A percentile compares a stretch with the other conserved stretches of the same genome.
These are phyloP conservation scores for Sinodicranocentrus sp. DNA, from an alignment of 2,888 invertebrate species.

Conservation along the genomic window DNA sequence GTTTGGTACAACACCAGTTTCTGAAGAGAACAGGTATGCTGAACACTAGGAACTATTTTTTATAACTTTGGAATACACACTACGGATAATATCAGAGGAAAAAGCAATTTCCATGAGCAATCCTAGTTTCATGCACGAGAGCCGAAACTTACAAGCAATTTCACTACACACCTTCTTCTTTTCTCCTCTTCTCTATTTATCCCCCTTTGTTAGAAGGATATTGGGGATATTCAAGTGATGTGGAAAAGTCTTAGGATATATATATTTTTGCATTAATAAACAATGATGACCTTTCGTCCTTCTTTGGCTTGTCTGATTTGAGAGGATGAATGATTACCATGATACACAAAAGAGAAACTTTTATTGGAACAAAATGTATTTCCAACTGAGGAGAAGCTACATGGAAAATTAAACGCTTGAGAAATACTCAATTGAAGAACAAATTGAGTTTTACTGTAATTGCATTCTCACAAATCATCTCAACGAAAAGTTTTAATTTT, in stretches of 20 bases:
- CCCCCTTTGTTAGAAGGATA: neutral
- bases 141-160: conserved; percentile 47
- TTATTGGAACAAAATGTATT: neutral
- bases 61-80: neutral
- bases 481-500: conserved; percentile 3
- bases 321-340: conserved; percentile 56
- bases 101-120: conserved; percentile 63
- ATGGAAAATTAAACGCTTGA: too few species aligned
- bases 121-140: conserved; percentile 48
- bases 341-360: neutral
- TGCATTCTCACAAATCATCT: conserved; percentile 21
- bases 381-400: too few species aligned
- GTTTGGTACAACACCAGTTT: conserved; percentile 11
- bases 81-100: conserved; percentile 9
- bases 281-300: conserved; percentile 58
- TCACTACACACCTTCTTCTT: conserved; percentile 30
- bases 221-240: conserved; percentile 1
- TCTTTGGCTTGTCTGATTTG: conserved; percentile 47
- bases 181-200: conserved; percentile 18
- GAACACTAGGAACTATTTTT: neutral
- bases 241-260: conserved; percentile 31
- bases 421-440: too few species aligned
- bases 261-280: conserved; percentile 57
- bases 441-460: neutral
- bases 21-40: too few species aligned